Conservation (phyloP, 2,797 vertebrate species). For the Buphagus erythrorhynchus region DNA sequence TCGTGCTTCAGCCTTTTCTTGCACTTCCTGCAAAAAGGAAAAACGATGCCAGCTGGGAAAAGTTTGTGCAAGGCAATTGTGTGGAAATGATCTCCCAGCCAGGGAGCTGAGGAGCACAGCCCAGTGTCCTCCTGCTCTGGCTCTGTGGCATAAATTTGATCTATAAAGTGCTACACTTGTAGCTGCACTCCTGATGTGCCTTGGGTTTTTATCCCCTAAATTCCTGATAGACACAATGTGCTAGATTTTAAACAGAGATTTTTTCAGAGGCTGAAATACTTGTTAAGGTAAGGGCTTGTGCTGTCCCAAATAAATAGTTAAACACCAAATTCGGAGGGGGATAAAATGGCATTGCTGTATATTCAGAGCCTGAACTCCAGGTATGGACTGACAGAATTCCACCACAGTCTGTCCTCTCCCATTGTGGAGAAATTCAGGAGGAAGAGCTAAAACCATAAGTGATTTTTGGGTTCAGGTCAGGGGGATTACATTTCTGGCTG, state of each 20-base stretch:
- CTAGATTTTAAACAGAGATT: background rate
- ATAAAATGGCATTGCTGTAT: background rate
- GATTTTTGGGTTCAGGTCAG: background rate
- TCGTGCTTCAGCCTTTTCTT: background rate
- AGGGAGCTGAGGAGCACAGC: background rate
- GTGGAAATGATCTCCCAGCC: background rate
- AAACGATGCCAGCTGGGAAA: background rate
- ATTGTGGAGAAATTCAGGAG: fast-evolving
- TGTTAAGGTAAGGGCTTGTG: background rate
- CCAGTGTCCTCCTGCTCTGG: background rate
- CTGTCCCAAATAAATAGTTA: background rate
- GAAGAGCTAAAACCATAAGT: background rate
- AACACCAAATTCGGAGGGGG: background rate
- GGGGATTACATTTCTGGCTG: background rate
- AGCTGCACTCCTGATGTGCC: background rate
- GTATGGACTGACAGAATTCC: background rate
- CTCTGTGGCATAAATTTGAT: background rate
- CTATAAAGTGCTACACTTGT: fast-evolving
- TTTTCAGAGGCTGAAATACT: background rate
- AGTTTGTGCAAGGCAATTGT: background rate
- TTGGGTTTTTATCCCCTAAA: background rate
- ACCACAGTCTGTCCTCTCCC: fast-evolving
- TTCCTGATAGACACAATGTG: background rate
- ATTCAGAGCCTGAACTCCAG: background rate
- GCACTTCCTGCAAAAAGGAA: background rate